Evolutionary conservation across 1,140 invertebrate species (phyloP), one percentile per base, ranked within the genome.

Genomic region (honey bee (Apis mellifera)): DNA sequence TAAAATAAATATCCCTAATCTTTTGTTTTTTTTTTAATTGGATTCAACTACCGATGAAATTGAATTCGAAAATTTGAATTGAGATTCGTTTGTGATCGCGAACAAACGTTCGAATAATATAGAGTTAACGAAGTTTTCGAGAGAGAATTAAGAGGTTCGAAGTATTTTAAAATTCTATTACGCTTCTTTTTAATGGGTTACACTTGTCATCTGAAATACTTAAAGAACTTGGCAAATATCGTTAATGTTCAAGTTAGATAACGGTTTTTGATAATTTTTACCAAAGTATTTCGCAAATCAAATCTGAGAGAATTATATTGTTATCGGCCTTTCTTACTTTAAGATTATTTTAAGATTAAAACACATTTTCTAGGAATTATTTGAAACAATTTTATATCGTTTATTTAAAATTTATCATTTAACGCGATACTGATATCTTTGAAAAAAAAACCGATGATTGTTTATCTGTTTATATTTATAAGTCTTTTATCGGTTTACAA

Each of bases 231-330:
- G 7, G 0, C 3, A 52, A 32, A 52, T 60, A 50, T 60, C 9
- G 26, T 48, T 68, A 77, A 77, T 60, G 12, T 62, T 54, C 11
- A 17, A 11, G 12, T 0, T 9, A 52, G 66, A 78, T 78, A 70
- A 70, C 11, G 17, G n/a, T 75, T 64, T n/a, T 21, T n/a, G 48
- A 64, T 23, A 74, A 59, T 76, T 66, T 21, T 52, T 62, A 12
- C 0, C 48, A 21, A 65, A 66, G 54, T 54, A 55, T 73, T 73
- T 60, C 32, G 32, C 71, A 60, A 73, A 3, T 32, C 1, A 21
- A 21, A 52, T 52, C 23, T 64, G 23, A 26, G 21, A 4, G 52
- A 71, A 57, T 48, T 48, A 0, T 17, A 1, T 19, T 12, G 12
- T 32, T 12, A 7, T 23, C 26, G 9, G 4, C 0, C 19, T 12